Conservation (phyloP, 2,113 vertebrate genomes). For the Alethe diademata region DNA sequence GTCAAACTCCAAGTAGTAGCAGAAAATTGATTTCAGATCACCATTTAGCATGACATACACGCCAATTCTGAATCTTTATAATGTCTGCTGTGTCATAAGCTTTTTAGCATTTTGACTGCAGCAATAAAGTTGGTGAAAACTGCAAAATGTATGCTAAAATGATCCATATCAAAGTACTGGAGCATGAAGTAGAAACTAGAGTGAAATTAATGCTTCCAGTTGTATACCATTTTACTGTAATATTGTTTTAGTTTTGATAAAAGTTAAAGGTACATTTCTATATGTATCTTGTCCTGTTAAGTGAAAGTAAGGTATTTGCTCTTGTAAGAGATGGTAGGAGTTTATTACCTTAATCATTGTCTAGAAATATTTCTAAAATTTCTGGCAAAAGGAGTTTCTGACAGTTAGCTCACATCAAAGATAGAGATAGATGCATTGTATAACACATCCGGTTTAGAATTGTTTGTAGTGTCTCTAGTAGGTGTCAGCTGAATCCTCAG, state of each 20-base stretch:
- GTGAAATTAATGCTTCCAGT: neutral
- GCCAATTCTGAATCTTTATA: neutral
- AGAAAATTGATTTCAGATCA: neutral
- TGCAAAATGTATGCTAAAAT: neutral
- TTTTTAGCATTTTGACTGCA: neutral
- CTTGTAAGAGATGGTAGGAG: neutral
- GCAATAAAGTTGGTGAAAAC: neutral
- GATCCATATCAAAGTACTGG: neutral
- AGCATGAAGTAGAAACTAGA: neutral
- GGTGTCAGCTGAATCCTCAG: neutral
- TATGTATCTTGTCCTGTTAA: neutral
- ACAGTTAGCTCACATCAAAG: neutral
- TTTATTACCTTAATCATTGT: neutral
- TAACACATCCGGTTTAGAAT: neutral
- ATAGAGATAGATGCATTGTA: accelerated
- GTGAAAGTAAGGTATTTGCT: neutral
- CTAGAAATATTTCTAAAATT: neutral
- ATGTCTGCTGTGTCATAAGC: neutral
- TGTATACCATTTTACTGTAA: neutral
- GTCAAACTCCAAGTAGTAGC: neutral
- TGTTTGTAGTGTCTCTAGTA: neutral
- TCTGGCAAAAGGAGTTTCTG: neutral
- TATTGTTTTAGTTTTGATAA: neutral
- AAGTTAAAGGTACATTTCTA: neutral
- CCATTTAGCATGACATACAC: neutral